Conservation (phyloP, 1,140 invertebrate species). For the Rhagoletis zephyria region DNA sequence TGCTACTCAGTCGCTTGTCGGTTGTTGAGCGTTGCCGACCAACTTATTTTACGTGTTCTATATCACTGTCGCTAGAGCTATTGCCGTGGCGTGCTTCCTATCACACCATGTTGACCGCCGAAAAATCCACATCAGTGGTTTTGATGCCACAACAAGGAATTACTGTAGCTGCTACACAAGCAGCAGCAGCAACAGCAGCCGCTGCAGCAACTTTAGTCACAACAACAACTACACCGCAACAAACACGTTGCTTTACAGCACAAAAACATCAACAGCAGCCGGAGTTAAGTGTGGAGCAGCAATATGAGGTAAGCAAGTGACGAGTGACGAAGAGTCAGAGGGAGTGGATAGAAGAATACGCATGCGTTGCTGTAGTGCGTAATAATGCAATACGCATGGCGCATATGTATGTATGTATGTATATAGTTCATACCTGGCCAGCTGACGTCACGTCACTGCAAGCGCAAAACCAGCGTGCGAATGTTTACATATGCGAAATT, state of each 20-base stretch:
- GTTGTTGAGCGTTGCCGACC: background rate
- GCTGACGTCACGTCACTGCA: background rate
- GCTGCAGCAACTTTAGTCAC: too few relatives aligned
- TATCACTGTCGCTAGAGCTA: background rate
- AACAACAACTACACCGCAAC: background rate
- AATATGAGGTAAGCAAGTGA: constrained; percentile 54
- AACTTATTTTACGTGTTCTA: background rate
- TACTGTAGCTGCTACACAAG: background rate
- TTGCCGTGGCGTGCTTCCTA: background rate
- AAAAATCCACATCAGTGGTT: background rate
- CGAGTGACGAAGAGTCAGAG: too few relatives aligned
- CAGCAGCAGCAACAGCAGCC: too few relatives aligned
- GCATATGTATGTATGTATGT: background rate
- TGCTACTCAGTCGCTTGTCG: constrained; percentile 38
- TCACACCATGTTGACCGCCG: background rate
- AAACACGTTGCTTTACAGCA: background rate
- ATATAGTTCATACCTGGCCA: background rate
- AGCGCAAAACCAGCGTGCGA: background rate
- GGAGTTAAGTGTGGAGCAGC: background rate
- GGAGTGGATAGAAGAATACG: background rate
- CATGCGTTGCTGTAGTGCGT: background rate
- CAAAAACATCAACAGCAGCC: constrained; percentile 9
- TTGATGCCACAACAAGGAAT: background rate
- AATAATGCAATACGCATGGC: background rate
- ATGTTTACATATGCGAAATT: background rate